Percentiles rank a stretch among this genome's conserved stretches.
phyloP scores from a whole-genome alignment of 2,113 vertebrate genomes.

The Seriola quinqueradiata region DNA sequence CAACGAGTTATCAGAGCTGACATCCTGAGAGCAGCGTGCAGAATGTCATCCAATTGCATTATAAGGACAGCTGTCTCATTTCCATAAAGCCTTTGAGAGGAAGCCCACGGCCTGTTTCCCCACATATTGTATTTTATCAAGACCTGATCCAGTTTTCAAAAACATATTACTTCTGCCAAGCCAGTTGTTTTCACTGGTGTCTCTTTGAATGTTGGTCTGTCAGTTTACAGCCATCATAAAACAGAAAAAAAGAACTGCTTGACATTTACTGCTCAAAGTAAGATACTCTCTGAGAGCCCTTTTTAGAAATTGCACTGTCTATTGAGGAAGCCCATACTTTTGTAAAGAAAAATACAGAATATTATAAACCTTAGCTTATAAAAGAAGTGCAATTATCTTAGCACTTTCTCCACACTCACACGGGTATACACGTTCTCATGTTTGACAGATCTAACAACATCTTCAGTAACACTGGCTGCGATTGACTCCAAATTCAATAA shows the following conservation, averaged over 20 bases:
- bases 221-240: neutral
- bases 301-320: neutral
- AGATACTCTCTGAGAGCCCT: neutral
- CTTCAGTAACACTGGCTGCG: neutral
- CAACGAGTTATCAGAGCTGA: constrained; percentile 13
- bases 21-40: constrained; percentile 8
- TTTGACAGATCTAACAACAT: neutral
- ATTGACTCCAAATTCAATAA: neutral
- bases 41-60: constrained; percentile 31
- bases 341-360: neutral
- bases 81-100: constrained; percentile 31
- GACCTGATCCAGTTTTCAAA: constrained; percentile 23
- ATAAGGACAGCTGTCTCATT: constrained; percentile 42
- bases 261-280: neutral
- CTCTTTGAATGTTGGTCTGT: neutral
- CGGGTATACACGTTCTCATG: too few species aligned
- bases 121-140: constrained; percentile 18
- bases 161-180: neutral
- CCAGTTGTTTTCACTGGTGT: neutral
- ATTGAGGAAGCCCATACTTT: neutral
- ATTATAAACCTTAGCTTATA: neutral
- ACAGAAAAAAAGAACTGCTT: neutral
- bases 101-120: constrained; percentile 21
- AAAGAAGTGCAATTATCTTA: too few species aligned
- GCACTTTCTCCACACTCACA: neutral